phyloP scores from a whole-genome alignment of 2,888 invertebrate species.

The Dynastes grantii region DNA sequence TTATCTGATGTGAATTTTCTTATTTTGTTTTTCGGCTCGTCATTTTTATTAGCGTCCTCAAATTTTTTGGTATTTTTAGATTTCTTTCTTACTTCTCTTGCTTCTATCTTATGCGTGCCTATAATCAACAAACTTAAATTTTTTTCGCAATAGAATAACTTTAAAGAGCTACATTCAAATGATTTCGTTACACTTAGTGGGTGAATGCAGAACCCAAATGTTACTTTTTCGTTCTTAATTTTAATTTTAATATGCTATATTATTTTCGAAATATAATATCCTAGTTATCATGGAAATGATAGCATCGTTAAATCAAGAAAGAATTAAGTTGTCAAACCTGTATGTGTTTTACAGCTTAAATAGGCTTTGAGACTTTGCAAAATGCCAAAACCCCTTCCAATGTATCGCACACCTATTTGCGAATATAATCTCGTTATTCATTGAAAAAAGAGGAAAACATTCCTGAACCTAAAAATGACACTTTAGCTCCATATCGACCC shows the following conservation, averaged over 20 bases:
- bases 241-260: no score
- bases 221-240: no score
- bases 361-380: no score
- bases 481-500: conserved; percentile 27
- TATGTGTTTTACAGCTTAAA: no score
- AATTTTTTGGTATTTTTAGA: background rate
- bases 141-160: background rate
- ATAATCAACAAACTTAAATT: background rate
- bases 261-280: no score
- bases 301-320: no score
- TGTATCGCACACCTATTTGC: background rate
- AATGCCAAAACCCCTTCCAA: background rate
- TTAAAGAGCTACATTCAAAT: no score
- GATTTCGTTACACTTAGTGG: no score
- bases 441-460: conserved; percentile 19
- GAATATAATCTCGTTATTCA: conserved; percentile 32
- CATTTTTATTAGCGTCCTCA: background rate
- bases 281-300: no score
- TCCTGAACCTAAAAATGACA: conserved; percentile 31
- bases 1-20: background rate
- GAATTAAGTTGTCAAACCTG: no score
- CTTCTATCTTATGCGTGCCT: background rate
- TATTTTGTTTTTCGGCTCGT: background rate
- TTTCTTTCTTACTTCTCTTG: background rate
- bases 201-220: no score